Base-by-base conservation (phyloP, 1,140 invertebrate species). In the Sminthurinus signatus region DNA sequence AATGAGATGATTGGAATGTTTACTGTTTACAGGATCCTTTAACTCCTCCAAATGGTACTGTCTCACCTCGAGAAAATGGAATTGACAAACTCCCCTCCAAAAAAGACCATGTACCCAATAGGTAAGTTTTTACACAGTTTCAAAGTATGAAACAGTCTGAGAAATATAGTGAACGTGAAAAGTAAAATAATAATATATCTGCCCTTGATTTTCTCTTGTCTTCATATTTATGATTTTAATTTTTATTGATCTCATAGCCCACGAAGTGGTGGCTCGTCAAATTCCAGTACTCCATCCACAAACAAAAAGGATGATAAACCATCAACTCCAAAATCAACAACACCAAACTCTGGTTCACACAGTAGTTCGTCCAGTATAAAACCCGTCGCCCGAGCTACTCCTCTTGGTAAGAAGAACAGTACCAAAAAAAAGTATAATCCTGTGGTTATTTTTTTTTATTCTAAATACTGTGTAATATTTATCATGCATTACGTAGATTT, bases 311-410 rank as follows among this genome's bases (percentile, higher is more conserved):
- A 77, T 73, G 80, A 81, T 48, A 81, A 82, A 71, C 76, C 80
- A 17, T 75, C 76, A 43, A 82, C 80, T 32, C 80, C 80, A 32
- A 81, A 81, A 74, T 77, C 80, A 42, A 74, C 76, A 42, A 81
- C 80, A 25, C 80, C 80, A 12, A 80, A 79, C 44, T 80, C 78
- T 23, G 67, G 66, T 21, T 71, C 69, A 48, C 69, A 71, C 51
- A 64, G 63, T 51, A 71, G 69, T 65, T 71, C 69, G 31, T 71
- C 69, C 32, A 65, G 66, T 46, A 67, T 69, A 25, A 72, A 72
- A 50, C 70, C 70, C n/a, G 64, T 72, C 64, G 70, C 70, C 8
- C 52, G 70, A 56, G 60, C 70, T 32, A 72, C 67, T 54, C 70
- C 70, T 23, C 60, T 72, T 25, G 70, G 70, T 72, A 61, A n/a